These are phyloP conservation scores for Erebia epiphron DNA, from an alignment of 2,888 invertebrate genomes.

Conservation along the genomic window DNA sequence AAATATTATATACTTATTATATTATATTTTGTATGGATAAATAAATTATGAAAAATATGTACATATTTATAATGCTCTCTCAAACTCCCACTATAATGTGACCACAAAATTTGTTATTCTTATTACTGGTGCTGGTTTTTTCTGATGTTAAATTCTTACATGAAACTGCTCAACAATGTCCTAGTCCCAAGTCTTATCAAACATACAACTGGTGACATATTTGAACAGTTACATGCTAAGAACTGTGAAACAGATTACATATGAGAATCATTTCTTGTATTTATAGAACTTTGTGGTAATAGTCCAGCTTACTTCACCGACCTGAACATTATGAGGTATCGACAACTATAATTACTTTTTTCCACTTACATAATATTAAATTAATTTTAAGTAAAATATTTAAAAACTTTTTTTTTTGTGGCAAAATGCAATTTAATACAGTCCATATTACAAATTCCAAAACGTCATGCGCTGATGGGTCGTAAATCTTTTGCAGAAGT, in stretches of 20 bases:
- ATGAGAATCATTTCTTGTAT: slow-evolving; percentile 84
- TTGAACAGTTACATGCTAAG: slow-evolving; percentile 58
- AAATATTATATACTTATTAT: not conserved
- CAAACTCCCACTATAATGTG: not conserved
- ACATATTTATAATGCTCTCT: not conserved
- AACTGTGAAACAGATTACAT: slow-evolving; percentile 73
- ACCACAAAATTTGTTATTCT: not conserved
- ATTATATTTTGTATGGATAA: too few species aligned
- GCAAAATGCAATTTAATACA: slow-evolving; percentile 51
- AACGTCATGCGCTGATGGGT: slow-evolving; percentile 85
- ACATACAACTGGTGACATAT: slow-evolving; percentile 50
- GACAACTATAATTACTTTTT: slow-evolving; percentile 76
- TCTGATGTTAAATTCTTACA: slow-evolving; percentile 26
- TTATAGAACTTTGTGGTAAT: slow-evolving; percentile 85
- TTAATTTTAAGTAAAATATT: slow-evolving; percentile 51
- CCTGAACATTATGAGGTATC: slow-evolving; percentile 84
- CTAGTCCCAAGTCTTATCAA: not conserved
- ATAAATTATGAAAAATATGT: too few species aligned
- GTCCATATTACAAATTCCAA: slow-evolving; percentile 64
- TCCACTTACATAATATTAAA: slow-evolving; percentile 49
- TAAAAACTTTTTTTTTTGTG: slow-evolving; percentile 46
- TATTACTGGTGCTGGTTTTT: slow-evolving; percentile 27
- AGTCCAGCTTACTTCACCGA: slow-evolving; percentile 84
- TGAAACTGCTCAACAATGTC: slow-evolving; percentile 57
- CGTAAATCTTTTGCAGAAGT: slow-evolving; percentile 91